These are phyloP conservation scores for Centruroides vittatus DNA, from an alignment of 1,140 invertebrate species.

Conservation along the genomic window DNA sequence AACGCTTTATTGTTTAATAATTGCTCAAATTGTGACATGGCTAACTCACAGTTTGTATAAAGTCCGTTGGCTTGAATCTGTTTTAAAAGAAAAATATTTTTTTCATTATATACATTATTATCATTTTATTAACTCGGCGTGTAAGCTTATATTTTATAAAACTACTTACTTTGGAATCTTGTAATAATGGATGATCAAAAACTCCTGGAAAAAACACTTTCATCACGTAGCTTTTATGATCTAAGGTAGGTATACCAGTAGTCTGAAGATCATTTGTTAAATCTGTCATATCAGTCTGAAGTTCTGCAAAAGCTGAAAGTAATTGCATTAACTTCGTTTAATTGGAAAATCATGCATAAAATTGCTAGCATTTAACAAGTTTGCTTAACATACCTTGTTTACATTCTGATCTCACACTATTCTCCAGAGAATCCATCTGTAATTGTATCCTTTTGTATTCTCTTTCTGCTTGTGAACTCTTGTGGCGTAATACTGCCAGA, in stretches of 20 bases:
- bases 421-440: slow-evolving; percentile 97
- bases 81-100: too few species aligned
- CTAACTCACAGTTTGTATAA: slow-evolving; percentile 73
- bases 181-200: slow-evolving; percentile 76
- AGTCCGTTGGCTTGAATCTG: slow-evolving; percentile 53
- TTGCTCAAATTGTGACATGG: slow-evolving; percentile 89
- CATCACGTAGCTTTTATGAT: slow-evolving; percentile 94
- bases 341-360: too few species aligned
- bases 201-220: slow-evolving; percentile 96
- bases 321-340: too few species aligned
- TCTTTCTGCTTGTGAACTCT: slow-evolving; percentile 85
- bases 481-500: slow-evolving; percentile 70
- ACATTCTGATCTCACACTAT: slow-evolving; percentile 92
- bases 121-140: slow-evolving; percentile 36
- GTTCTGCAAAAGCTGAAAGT: slow-evolving; percentile 81
- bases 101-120: too few species aligned
- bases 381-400: slow-evolving; percentile 54
- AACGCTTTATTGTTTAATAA: slow-evolving; percentile 87
- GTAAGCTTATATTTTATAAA: slow-evolving; percentile 30
- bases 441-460: slow-evolving; percentile 97
- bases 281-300: slow-evolving; percentile 98
- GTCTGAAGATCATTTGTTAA: slow-evolving; percentile 89
- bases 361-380: too few species aligned
- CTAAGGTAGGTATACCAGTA: slow-evolving; percentile 86
- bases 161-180: slow-evolving; percentile 32